Evolutionary conservation across 2,888 invertebrate genomes (phyloP).

Genomic region (Norana najaformis): DNA sequence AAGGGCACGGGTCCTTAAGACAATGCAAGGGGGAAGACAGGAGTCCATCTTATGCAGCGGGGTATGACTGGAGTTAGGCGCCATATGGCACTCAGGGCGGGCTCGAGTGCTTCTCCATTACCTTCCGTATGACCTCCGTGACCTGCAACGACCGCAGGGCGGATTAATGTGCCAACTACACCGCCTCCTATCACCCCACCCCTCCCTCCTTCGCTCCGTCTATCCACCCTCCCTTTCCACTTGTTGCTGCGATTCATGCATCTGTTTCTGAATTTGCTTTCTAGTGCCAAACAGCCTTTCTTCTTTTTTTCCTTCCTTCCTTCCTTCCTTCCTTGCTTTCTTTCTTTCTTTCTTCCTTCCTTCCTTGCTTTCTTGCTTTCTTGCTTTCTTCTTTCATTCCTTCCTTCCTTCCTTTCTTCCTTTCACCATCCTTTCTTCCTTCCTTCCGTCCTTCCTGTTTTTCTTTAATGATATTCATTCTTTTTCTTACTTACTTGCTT

Average conservation of each 20-base stretch:
- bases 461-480: too few species aligned
- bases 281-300: too few species aligned
- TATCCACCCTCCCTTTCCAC: background rate
- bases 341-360: background rate
- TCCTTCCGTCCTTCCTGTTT: too few species aligned
- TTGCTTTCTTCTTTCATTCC: background rate
- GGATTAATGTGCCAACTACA: constrained; percentile 13
- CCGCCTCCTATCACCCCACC: background rate
- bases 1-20: background rate
- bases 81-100: constrained; percentile 13
- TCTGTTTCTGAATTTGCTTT: background rate
- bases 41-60: background rate
- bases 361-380: background rate
- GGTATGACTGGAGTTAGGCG: background rate
- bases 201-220: background rate
- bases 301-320: background rate
- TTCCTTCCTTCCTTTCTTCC: background rate
- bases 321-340: background rate
- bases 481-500: background rate
- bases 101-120: background rate
- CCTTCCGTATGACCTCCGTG: background rate
- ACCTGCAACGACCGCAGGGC: background rate
- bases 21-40: background rate
- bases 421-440: background rate
- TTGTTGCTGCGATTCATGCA: constrained; percentile 5